Evolutionary conservation across 1,140 invertebrate genomes (phyloP).

Genomic region (Drosophila punjabiensis): DNA sequence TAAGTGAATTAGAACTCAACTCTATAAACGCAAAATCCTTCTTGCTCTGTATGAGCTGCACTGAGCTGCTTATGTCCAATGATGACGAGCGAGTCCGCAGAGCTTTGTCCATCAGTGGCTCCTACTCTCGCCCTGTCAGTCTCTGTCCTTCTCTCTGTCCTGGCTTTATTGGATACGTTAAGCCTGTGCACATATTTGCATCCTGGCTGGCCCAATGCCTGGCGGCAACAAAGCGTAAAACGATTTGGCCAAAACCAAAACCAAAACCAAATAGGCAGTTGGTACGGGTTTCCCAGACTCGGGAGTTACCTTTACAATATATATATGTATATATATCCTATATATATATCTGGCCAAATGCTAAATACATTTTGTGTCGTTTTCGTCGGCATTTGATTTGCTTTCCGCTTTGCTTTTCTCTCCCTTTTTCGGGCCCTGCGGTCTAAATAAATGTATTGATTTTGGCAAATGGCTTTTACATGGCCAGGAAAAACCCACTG

Average conservation of each 20-base stretch:
- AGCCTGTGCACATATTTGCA: conserved; percentile 73
- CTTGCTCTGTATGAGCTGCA: conserved; percentile 29
- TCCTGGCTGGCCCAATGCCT: conserved; percentile 39
- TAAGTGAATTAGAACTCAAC: conserved; percentile 6
- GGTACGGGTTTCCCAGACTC: background rate
- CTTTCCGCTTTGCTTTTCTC: conserved; percentile 32
- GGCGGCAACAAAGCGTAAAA: conserved; percentile 61
- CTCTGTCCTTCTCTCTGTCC: conserved; percentile 41
- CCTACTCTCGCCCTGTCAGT: conserved; percentile 8
- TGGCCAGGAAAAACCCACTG: conserved; percentile 17
- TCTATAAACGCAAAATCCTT: background rate
- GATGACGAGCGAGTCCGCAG: conserved; percentile 58
- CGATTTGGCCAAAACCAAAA: conserved; percentile 60
- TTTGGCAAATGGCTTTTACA: conserved; percentile 78
- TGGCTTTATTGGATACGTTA: conserved; percentile 58
- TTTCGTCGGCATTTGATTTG: conserved; percentile 46
- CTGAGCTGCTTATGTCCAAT: conserved; percentile 58
- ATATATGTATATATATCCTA: conserved; percentile 22
- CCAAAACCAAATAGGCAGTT: conserved; percentile 56
- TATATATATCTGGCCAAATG: conserved; percentile 27
- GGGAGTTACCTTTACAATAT: conserved; percentile 57
- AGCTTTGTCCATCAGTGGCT: conserved; percentile 61
- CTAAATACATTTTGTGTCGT: conserved; percentile 68
- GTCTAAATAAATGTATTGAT: conserved; percentile 82
- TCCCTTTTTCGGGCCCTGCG: conserved; percentile 42